Base-by-base conservation (phyloP, 2,888 invertebrate genomes). In the Chymomyza amoena region DNA sequence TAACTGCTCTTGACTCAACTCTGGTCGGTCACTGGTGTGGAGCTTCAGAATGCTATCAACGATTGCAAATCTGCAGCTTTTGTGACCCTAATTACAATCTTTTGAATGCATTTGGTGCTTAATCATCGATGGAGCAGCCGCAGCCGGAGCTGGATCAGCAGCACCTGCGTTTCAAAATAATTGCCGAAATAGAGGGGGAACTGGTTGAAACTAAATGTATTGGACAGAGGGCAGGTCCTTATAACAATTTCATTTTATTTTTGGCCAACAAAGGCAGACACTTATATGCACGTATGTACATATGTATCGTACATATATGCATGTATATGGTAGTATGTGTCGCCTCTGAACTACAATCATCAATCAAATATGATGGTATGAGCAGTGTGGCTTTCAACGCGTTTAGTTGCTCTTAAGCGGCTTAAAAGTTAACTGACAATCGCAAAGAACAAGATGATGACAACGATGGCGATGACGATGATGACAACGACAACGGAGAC, bases 31-130 rank as follows among this genome's bases (percentile, higher is more conserved):
- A 32, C 39, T 45, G 39, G 39, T 45, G 6, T 13, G 39, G 13
- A 13, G 39, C 39, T 45, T 45, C 13, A 13, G 4, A 45, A 45
- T 13, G 73, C 78, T 86, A 83, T 86, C 84, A 84, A 79, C 68
- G 71, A 65, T 72, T 86, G 81, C 87, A 83, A 84, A 83, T 83
- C 83, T 86, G 75, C 86, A 81, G 83, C 83, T 70, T 80, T 85
- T 84, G 88, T 85, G 88, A 82, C 85, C 85, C 88, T 86, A 86
- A 86, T 86, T 86, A 88, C 84, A 82, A 86, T 86, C 88, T 88
- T 86, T 88, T 86, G 86, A 86, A 88, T 88, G 86, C 88, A 81
- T 86, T 86, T 88, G 87, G 81, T 84, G 84, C 84, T 86, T 88
- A 86, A 86, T 86, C 85, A 86, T 86, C 84, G 75, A 18, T 39